phyloP scores from a whole-genome alignment of 2,888 invertebrate genomes.

The Tholera decimalis region DNA sequence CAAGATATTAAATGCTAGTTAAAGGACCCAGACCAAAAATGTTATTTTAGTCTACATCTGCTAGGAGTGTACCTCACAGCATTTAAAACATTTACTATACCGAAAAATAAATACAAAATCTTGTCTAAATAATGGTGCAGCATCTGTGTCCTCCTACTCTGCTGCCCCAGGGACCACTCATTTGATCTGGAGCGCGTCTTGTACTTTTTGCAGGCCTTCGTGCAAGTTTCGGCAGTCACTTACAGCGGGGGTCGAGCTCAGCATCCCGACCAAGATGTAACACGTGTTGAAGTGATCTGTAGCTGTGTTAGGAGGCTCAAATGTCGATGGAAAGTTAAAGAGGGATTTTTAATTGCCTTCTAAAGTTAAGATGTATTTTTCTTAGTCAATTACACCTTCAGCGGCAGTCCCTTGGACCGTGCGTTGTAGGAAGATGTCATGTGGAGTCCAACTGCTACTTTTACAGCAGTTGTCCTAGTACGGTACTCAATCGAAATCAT shows the following conservation, averaged over 20 bases:
- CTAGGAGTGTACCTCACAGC: no score
- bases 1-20: background rate
- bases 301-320: background rate
- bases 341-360: background rate
- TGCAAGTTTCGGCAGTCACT: constrained; percentile 73
- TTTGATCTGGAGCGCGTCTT: constrained; percentile 86
- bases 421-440: no score
- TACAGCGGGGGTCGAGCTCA: constrained; percentile 70
- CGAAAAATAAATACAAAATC: no score
- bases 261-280: constrained; percentile 38
- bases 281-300: constrained; percentile 43
- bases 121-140: constrained; percentile 2
- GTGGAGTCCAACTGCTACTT: no score
- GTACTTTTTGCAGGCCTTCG: constrained; percentile 69
- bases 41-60: no score
- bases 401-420: background rate
- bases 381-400: no score
- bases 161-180: constrained; percentile 75
- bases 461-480: no score
- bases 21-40: no score
- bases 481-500: no score
- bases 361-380: no score
- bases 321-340: background rate
- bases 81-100: background rate
- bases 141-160: constrained; percentile 65